A percentile compares a stretch with the other conserved stretches of the same genome.
Evolutionary conservation across 1,140 invertebrate species (phyloP).

Genomic region (Protaetia brevitarsis): DNA sequence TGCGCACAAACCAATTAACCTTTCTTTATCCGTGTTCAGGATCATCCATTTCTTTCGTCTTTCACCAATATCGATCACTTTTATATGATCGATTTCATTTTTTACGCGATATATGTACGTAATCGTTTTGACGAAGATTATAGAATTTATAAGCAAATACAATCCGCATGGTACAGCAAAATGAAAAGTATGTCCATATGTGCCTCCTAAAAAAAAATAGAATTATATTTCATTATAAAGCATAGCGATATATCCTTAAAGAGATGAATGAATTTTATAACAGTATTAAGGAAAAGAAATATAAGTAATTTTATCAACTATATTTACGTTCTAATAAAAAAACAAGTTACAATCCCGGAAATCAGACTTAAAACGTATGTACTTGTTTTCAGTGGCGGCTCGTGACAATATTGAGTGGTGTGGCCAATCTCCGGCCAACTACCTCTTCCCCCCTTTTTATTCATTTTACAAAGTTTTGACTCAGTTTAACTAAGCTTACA

Average conservation of each 20-base stretch:
- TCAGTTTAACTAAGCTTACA: too few relatives aligned
- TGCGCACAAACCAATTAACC: not conserved
- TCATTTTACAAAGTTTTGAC: too few relatives aligned
- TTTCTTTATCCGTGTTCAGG: conserved; percentile 12
- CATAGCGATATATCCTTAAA: not conserved
- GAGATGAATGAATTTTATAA: too few relatives aligned
- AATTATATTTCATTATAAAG: not conserved
- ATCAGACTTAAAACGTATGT: too few relatives aligned
- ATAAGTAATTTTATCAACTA: too few relatives aligned
- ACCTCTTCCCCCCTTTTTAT: too few relatives aligned
- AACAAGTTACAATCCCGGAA: too few relatives aligned
- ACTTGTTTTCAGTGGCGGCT: too few relatives aligned
- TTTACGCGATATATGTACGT: conserved; percentile 1
- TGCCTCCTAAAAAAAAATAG: not conserved
- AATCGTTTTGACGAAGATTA: conserved; percentile 16
- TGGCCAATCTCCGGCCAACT: too few relatives aligned
- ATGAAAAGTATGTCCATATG: not conserved
- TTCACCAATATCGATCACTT: not conserved
- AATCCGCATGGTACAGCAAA: not conserved
- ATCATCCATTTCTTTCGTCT: conserved; percentile 2
- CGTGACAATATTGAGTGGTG: too few relatives aligned
- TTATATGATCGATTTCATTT: not conserved
- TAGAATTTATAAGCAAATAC: not conserved
- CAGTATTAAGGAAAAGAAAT: too few relatives aligned
- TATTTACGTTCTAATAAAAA: too few relatives aligned